Evolutionary conservation across 2,113 vertebrate genomes (phyloP).

Genomic region (human): DNA sequence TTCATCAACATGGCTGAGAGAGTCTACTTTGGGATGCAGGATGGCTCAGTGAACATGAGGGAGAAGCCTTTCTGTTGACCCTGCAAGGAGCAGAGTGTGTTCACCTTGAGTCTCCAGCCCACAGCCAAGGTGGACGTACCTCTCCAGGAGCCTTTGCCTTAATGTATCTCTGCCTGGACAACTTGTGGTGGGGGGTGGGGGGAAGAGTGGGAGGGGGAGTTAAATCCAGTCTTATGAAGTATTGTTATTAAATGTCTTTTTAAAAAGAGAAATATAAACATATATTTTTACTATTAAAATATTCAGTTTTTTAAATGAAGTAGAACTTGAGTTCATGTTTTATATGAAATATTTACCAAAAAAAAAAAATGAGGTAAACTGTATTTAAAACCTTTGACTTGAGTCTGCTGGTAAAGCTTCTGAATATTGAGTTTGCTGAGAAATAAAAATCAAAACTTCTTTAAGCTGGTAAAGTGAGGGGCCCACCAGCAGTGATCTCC

Average conservation of each 20-base stretch:
- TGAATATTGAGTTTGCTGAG: conserved; percentile 58
- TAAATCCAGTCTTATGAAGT: conserved; percentile 77
- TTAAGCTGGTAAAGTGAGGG: neutral
- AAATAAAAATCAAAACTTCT: neutral
- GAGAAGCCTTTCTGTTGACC: conserved; percentile 86
- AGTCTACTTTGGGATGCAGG: conserved; percentile 97
- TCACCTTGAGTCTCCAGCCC: conserved; percentile 14
- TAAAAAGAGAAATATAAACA: conserved; percentile 77
- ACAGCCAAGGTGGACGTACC: neutral
- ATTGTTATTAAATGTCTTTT: conserved; percentile 76
- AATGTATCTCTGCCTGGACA: conserved; percentile 69
- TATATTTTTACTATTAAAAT: conserved; percentile 78
- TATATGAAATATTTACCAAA: conserved; percentile 84
- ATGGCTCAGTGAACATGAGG: conserved; percentile 89
- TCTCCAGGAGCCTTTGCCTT: conserved; percentile 82
- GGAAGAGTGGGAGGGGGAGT: neutral
- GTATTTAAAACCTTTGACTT: conserved; percentile 71
- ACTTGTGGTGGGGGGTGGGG: neutral
- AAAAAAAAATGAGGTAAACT: conserved; percentile 65
- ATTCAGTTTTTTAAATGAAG: conserved; percentile 63
- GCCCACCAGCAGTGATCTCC: conserved; percentile 66
- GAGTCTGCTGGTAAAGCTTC: conserved; percentile 75
- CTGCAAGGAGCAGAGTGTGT: neutral
- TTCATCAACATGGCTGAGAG: conserved; percentile 95
- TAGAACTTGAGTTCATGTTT: conserved; percentile 79